Base-by-base conservation (phyloP, 2,888 invertebrate species). In the Quadriops clusia region DNA sequence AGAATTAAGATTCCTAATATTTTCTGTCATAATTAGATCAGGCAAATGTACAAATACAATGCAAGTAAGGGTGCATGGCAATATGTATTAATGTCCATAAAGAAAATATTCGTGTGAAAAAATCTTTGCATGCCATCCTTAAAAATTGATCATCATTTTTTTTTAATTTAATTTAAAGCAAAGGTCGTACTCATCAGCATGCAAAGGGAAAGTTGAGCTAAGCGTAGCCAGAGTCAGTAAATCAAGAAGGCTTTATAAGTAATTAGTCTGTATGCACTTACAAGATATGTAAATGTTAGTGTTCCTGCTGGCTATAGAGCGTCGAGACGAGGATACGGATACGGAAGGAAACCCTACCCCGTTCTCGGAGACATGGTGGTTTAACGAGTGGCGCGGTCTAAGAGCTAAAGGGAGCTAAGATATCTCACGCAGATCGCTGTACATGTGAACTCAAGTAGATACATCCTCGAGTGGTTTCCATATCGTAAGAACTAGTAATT, bases 361-460 rank as follows among this genome's bases (percentile, higher is more conserved):
- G 43, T 47, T 40, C n/a, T 42, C 44, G 50, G 51, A 49, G 53
- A 52, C 51, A 52, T 50, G 53, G 54, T 52, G 54, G 54, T 53
- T 54, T 42, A 47, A 41, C 39, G 23, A 39, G 37, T 37, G 38
- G 32, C 32, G 42, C 28, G 13, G 31, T 16, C 34, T 21, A 7
- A 22, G 11, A 24, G 12, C 35, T n/a, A n/a, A n/a, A n/a, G n/a
- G 48, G 44, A 46, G 48, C 43, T 34, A 46, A 46, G 45, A 50
- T 51, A 54, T 56, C 56, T 56, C 56, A 55, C 56, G 56, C 49
- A 44, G 54, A 54, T 56, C 54, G 45, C 28, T 40, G 43, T 43
- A 27, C 38, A 33, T 36, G 30, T 28, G 35, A 21, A 35, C 23
- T 29, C 17, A 23, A 36, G 33, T 33, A 30, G 36, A 36, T 29